phyloP scores from a whole-genome alignment of 2,113 vertebrate genomes.

The Anhinga rufa region DNA sequence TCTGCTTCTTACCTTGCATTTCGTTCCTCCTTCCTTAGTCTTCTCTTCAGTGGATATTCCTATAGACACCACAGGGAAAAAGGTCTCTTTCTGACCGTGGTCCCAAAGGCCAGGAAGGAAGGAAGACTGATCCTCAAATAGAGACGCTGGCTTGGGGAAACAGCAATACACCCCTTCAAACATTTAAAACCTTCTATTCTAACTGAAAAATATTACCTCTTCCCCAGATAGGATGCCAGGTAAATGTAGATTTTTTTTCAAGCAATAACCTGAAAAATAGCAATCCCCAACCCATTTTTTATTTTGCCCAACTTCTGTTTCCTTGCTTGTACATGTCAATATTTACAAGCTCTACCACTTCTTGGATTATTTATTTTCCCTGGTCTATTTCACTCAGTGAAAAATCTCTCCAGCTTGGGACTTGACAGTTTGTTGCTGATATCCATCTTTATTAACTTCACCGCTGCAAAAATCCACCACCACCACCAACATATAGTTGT shows the following conservation, averaged over 20 bases:
- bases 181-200: neutral
- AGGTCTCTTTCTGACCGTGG: neutral
- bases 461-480: neutral
- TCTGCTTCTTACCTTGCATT: neutral
- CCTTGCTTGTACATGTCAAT: slow-evolving; percentile 43
- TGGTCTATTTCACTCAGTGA: slow-evolving; percentile 67
- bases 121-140: neutral
- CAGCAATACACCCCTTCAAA: neutral
- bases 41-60: neutral
- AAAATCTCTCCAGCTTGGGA: slow-evolving; percentile 60
- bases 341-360: slow-evolving; percentile 69
- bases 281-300: neutral
- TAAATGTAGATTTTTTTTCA: neutral
- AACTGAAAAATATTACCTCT: neutral
- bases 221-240: neutral
- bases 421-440: slow-evolving; percentile 71
- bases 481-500: neutral
- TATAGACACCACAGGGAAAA: neutral
- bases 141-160: neutral
- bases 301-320: slow-evolving; percentile 40
- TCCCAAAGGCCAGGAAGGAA: neutral
- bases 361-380: slow-evolving; percentile 71
- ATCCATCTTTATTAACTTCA: slow-evolving; percentile 74
- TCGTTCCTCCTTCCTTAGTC: neutral
- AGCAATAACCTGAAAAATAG: neutral